Percentiles rank a stretch among this genome's conserved stretches.
These are phyloP conservation scores for Percopsis omiscomaycus DNA, from an alignment of 2,797 vertebrate genomes.

Conservation along the genomic window DNA sequence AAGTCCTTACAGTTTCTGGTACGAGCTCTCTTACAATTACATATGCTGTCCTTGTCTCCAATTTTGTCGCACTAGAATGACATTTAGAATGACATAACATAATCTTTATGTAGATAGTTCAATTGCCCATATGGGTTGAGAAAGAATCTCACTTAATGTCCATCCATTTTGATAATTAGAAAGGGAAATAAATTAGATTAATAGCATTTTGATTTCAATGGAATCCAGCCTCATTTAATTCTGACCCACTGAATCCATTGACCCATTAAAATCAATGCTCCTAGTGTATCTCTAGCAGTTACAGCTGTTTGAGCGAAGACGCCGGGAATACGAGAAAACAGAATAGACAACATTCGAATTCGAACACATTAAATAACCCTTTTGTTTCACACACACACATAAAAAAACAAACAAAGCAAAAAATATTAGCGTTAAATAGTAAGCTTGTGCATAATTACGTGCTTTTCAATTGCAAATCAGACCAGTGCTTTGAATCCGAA, in stretches of 20 bases:
- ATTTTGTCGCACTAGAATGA: too few relatives aligned
- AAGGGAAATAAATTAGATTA: conserved; percentile 47
- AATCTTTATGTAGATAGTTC: too few relatives aligned
- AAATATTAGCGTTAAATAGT: conserved; percentile 75
- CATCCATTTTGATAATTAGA: conserved; percentile 22
- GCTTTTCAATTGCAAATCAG: conserved; percentile 82
- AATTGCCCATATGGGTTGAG: conserved; percentile 35
- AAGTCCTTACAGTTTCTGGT: conserved; percentile 42
- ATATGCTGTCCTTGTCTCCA: conserved; percentile 40
- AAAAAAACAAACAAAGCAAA: conserved; percentile 26
- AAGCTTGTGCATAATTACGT: conserved; percentile 75
- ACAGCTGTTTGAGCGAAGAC: neutral
- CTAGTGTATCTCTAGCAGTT: conserved; percentile 2
- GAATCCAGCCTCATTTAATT: conserved; percentile 23
- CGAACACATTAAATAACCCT: conserved; percentile 26
- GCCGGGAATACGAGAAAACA: neutral
- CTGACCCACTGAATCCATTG: conserved; percentile 4
- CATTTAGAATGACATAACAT: too few relatives aligned
- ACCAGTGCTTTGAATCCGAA: conserved; percentile 62
- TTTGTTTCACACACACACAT: conserved; percentile 33
- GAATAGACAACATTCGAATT: conserved; percentile 37
- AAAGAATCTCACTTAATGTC: conserved; percentile 37
- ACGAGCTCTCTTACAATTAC: conserved; percentile 30
- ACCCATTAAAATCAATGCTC: neutral
- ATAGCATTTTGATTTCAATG: conserved; percentile 37